Conservation (phyloP, 1,140 invertebrate genomes). For the Gonatopus flavifemur region DNA sequence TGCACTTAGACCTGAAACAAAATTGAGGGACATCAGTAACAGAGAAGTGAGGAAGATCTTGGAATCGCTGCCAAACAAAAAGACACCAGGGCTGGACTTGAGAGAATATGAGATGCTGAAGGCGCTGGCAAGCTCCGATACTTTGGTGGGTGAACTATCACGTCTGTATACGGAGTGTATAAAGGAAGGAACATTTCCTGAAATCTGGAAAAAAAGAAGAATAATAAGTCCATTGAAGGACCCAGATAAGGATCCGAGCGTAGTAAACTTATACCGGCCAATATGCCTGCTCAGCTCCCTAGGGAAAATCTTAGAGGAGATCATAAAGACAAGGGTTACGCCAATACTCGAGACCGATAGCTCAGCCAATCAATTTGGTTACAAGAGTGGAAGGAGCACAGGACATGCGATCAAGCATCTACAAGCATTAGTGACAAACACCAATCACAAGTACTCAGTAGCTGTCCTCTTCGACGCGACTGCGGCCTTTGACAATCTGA, state of each 20-base stretch:
- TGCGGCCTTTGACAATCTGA: conserved; percentile 51
- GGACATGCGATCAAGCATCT: conserved; percentile 39
- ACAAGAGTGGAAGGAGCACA: conserved; percentile 36
- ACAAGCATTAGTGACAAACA: neutral
- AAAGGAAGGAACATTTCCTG: conserved; percentile 34
- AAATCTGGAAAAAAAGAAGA: conserved; percentile 44
- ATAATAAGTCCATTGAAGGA: conserved; percentile 40
- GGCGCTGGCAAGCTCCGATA: conserved; percentile 5
- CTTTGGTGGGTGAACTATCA: conserved; percentile 9
- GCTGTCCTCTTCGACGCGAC: conserved; percentile 50
- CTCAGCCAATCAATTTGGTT: conserved; percentile 40
- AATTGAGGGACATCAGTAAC: neutral
- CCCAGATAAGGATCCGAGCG: conserved; percentile 33
- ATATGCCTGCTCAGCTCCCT: conserved; percentile 49
- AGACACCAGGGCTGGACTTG: conserved; percentile 38
- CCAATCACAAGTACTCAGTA: conserved; percentile 30
- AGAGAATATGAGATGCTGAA: conserved; percentile 29
- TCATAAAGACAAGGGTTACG: conserved; percentile 19
- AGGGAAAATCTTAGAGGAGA: conserved; percentile 50
- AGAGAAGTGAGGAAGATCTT: neutral
- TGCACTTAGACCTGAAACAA: neutral
- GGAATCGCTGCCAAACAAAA: conserved; percentile 1
- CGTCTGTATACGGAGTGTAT: conserved; percentile 29
- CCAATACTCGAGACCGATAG: neutral
- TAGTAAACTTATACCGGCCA: conserved; percentile 42